Evolutionary conservation across 2,113 vertebrate species (phyloP).

Genomic region (Pelecanoides urinatrix): DNA sequence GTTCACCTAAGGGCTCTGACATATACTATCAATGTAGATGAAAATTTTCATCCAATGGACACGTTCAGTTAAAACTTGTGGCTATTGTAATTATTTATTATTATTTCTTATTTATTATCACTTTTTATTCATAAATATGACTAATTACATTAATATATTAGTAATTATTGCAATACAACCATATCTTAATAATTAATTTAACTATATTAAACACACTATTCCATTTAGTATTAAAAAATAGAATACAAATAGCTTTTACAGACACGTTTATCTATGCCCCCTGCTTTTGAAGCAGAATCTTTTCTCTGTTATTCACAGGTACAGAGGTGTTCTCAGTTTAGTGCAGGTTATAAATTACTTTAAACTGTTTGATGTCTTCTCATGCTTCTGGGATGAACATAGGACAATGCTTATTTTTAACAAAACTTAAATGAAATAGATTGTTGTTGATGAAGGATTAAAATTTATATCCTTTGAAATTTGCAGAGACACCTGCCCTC

Average conservation of each 20-base stretch:
- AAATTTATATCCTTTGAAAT: not conserved
- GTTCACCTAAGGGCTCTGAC: not conserved
- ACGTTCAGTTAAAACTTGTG: not conserved
- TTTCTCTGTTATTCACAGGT: not conserved
- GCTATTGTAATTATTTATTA: not conserved
- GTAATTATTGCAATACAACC: not conserved
- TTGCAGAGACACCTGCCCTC: not conserved
- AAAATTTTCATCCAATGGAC: not conserved
- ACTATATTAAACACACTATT: not conserved
- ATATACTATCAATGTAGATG: not conserved
- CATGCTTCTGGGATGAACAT: not conserved
- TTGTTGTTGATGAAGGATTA: not conserved
- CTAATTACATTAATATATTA: not conserved
- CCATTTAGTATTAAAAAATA: not conserved
- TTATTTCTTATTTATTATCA: not conserved
- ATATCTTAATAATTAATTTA: not conserved
- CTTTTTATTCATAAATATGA: no score
- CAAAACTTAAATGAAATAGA: not conserved
- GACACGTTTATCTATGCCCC: not conserved
- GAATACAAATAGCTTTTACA: not conserved
- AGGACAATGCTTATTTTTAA: not conserved
- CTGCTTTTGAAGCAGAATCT: not conserved
- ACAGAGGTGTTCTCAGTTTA: not conserved
- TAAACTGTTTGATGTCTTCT: not conserved
- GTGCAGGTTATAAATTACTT: not conserved